phyloP scores from a whole-genome alignment of 2,113 vertebrate species.

The Acrocephalus kingi region DNA sequence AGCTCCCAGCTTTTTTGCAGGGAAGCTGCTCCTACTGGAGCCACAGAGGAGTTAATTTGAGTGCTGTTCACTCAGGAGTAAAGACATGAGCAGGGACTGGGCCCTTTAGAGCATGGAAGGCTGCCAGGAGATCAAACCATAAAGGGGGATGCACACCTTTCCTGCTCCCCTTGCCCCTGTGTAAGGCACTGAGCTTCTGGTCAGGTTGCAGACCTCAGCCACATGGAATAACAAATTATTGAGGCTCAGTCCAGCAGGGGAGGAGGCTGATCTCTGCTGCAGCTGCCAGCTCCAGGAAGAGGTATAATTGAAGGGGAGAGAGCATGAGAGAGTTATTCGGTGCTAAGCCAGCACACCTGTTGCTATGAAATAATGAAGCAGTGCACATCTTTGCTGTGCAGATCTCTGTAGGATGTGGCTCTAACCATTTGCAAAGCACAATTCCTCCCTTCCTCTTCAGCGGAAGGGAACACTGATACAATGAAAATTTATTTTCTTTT shows the following conservation, averaged over 20 bases:
- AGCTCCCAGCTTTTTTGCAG: background rate
- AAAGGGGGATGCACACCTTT: background rate
- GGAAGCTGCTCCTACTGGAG: background rate
- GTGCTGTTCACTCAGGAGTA: background rate
- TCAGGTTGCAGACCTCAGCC: constrained; percentile 17
- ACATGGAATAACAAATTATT: constrained; percentile 46
- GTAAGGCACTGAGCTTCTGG: background rate
- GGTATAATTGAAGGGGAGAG: constrained; percentile 8
- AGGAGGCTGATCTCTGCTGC: constrained; percentile 25
- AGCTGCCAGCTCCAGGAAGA: constrained; percentile 57
- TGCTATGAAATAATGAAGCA: constrained; percentile 13
- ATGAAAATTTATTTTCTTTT: background rate
- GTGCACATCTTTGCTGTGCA: background rate
- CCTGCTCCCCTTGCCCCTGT: background rate
- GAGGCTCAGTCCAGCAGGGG: constrained; percentile 14
- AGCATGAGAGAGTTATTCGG: background rate
- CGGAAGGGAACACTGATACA: background rate
- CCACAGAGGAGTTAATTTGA: background rate
- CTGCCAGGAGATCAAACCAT: background rate
- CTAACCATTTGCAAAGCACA: background rate
- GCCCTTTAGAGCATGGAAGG: background rate
- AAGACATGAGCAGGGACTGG: background rate
- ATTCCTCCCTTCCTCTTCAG: background rate
- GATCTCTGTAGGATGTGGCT: background rate
- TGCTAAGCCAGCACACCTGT: constrained; percentile 20